A percentile compares a stretch with the other conserved stretches of the same genome.
These are phyloP conservation scores for Cephus cinctus DNA, from an alignment of 1,140 invertebrate species.

Conservation along the genomic window DNA sequence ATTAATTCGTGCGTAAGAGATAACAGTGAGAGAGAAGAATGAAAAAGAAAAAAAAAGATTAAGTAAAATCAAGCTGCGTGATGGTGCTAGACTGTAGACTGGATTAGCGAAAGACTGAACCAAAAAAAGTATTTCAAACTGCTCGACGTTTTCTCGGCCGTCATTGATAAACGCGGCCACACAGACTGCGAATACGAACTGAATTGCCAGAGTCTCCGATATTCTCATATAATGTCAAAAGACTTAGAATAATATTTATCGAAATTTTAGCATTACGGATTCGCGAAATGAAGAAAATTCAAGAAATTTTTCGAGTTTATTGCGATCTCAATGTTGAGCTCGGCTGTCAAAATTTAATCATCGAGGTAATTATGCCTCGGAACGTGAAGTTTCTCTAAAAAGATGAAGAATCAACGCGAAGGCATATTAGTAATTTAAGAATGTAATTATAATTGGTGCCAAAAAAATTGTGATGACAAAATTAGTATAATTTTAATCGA, in stretches of 20 bases:
- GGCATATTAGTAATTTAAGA: background rate
- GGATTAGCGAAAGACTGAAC: constrained; percentile 46
- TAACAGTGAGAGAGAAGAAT: background rate
- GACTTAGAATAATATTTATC: too few relatives aligned
- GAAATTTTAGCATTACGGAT: too few relatives aligned
- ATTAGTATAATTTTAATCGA: background rate
- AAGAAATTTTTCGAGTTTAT: too few relatives aligned
- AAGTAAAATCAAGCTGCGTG: constrained; percentile 21
- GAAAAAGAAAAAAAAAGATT: constrained; percentile 13
- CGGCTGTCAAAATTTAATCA: too few relatives aligned
- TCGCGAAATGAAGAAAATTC: too few relatives aligned
- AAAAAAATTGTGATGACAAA: background rate
- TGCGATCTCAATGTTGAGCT: too few relatives aligned
- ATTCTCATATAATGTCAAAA: background rate
- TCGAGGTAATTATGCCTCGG: too few relatives aligned
- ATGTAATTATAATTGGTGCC: background rate
- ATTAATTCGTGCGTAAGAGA: background rate
- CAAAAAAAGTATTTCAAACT: constrained; percentile 22
- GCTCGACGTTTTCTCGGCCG: constrained; percentile 19
- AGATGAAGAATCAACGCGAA: background rate
- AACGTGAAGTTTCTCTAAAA: too few relatives aligned
- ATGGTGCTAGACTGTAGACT: constrained; percentile 43
- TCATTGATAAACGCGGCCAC: constrained; percentile 16
- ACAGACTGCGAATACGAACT: constrained; percentile 32
- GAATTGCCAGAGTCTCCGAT: constrained; percentile 16